Conservation (phyloP, 2,888 invertebrate genomes). For the Caenorhabditis virilis region DNA sequence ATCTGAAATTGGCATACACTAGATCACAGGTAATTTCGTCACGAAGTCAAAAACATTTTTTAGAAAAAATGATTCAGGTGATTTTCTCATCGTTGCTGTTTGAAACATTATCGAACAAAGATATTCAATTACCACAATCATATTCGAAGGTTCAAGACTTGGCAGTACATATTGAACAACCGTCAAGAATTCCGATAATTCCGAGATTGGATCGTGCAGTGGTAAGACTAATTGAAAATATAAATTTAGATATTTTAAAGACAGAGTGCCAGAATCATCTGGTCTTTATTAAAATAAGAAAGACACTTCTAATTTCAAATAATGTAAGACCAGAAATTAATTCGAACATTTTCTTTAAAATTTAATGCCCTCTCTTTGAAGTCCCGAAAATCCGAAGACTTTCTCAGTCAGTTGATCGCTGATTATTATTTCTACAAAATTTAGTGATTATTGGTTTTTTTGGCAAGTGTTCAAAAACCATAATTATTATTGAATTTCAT, state of each 20-base stretch:
- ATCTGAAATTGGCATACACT: conserved; percentile 40
- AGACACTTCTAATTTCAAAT: too few species aligned
- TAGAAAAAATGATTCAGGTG: conserved; percentile 13
- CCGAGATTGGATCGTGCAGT: conserved; percentile 40
- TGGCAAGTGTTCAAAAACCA: too few species aligned
- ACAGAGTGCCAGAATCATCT: not conserved
- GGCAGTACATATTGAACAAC: conserved; percentile 36
- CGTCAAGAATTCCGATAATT: conserved; percentile 39
- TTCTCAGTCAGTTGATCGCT: too few species aligned
- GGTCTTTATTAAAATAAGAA: too few species aligned
- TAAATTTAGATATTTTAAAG: not conserved
- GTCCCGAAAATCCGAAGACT: too few species aligned
- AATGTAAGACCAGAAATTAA: too few species aligned
- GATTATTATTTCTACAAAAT: too few species aligned
- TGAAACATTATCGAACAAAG: conserved; percentile 40
- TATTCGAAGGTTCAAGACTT: conserved; percentile 37
- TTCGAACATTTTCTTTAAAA: too few species aligned
- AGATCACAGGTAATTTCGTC: conserved; percentile 45
- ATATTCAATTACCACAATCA: conserved; percentile 30
- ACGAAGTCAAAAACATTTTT: not conserved
- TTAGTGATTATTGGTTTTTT: too few species aligned
- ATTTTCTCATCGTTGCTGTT: conserved; percentile 32
- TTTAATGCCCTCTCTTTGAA: too few species aligned
- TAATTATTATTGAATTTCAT: too few species aligned
- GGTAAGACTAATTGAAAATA: not conserved